These are phyloP conservation scores for Pelosia muscerda DNA, from an alignment of 2,888 invertebrate genomes.

Conservation along the genomic window DNA sequence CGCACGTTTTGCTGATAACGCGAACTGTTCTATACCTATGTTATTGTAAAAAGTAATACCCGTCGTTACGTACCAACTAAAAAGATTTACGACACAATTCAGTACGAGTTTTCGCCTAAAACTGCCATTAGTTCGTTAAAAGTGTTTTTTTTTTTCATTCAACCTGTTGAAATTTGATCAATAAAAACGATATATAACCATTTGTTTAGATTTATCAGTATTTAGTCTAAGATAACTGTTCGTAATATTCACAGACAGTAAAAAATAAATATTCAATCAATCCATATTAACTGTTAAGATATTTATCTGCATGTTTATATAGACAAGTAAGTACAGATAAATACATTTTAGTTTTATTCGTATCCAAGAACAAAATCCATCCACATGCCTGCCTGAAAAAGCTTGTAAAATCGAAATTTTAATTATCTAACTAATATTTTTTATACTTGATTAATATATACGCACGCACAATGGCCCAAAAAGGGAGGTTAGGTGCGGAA, in stretches of 20 bases:
- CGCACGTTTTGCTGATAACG: conserved; percentile 46
- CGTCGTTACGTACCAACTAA: conserved; percentile 10
- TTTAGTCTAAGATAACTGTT: background rate
- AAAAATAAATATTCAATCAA: conserved; percentile 2
- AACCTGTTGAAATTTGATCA: background rate
- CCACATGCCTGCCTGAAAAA: background rate
- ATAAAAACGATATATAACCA: background rate
- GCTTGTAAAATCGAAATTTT: background rate
- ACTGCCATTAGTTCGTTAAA: conserved; percentile 3
- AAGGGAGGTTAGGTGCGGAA: no score
- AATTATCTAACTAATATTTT: background rate
- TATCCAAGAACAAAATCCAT: background rate
- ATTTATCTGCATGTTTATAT: background rate
- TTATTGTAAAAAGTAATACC: conserved; percentile 29
- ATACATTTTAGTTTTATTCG: background rate
- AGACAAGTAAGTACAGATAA: background rate
- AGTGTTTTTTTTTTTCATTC: conserved; percentile 9
- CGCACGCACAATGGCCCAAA: no score
- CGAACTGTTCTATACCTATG: conserved; percentile 28
- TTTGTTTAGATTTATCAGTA: conserved; percentile 12
- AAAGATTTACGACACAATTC: conserved; percentile 25
- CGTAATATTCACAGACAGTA: background rate
- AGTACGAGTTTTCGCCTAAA: conserved; percentile 7
- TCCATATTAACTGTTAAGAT: background rate
- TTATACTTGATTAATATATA: no score